phyloP scores from a whole-genome alignment of 2,888 invertebrate genomes.

The Globia sparganii region DNA sequence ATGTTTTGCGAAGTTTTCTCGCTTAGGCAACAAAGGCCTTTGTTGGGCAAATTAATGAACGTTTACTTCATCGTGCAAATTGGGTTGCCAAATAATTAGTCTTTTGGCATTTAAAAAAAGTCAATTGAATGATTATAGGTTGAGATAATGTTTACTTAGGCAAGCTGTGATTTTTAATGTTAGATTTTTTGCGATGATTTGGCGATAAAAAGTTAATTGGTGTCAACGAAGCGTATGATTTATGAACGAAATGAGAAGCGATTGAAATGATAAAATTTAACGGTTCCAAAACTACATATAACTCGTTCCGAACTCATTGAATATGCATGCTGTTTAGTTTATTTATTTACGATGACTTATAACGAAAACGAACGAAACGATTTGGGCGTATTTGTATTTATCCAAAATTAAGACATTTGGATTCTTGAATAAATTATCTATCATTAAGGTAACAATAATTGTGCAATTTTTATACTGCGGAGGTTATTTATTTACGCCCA shows the following conservation, averaged over 20 bases:
- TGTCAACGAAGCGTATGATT: conserved; percentile 4
- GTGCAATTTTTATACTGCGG: too few species aligned
- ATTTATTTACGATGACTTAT: too few species aligned
- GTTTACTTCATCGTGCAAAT: conserved; percentile 59
- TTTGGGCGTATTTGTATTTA: too few species aligned
- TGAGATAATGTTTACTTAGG: conserved; percentile 21
- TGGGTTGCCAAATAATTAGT: conserved; percentile 56
- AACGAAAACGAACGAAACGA: too few species aligned
- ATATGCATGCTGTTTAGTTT: too few species aligned
- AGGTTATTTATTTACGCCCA: too few species aligned
- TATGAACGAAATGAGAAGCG: not conserved
- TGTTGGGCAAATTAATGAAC: conserved; percentile 61
- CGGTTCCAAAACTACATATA: not conserved
- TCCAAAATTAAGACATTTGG: too few species aligned
- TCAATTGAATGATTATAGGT: conserved; percentile 39
- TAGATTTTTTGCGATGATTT: not conserved
- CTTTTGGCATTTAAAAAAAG: conserved; percentile 41
- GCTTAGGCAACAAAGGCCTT: conserved; percentile 45
- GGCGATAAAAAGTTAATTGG: conserved; percentile 23
- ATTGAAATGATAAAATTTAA: not conserved
- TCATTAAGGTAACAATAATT: too few species aligned
- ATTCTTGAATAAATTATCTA: too few species aligned
- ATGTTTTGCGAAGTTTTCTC: conserved; percentile 57
- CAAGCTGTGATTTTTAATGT: conserved; percentile 1
- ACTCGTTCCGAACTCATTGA: too few species aligned